Evolutionary conservation across 2,113 vertebrate species (phyloP), one percentile per base, ranked within the genome.

Genomic region (Todiramphus chloris): DNA sequence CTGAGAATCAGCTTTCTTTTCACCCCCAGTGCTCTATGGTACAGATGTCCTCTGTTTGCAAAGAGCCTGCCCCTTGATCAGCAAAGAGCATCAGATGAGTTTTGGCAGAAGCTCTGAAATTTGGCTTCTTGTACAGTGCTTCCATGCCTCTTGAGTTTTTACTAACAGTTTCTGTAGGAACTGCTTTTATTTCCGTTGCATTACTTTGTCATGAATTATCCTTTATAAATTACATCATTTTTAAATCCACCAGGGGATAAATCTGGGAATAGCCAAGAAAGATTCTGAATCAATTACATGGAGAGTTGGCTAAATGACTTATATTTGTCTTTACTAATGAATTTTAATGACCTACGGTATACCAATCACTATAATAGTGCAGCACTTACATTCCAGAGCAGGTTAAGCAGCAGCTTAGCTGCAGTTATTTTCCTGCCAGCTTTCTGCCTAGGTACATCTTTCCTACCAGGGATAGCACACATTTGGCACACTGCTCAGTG

Each of bases 1-100:
- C 16, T 1, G 16, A 39, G 51, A 23, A 58, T 14, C 25, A 37
- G 50, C 51, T 2, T 14, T 56, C 33, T 33, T 66, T 18, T 43
- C 43, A 41, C 7, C 6, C 19, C 9, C 21, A 19, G 44, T 3
- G 1, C 23, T 37, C 24, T 0, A 1, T 0, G 0, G 17, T n/a
- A 39, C 37, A 28, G 10, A 5, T 1, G 5, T 13, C 17, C 30
- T 35, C 11, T 13, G 51, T 48, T 48, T 9, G 2, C 17, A 50
- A 35, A 60, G 37, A 2, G 18, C 81, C 68, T 58, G 9, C 46
- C 37, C 55, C 68, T 85, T 30, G n/a, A 30, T 27, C 51, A 68
- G 24, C 48, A 21, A 30, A 72, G 1, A 25, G 8, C 27, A 20
- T 66, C 78, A 48, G 30, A 24, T 46, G n/a, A 55, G 31, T 12